A percentile compares a stretch with the other conserved stretches of the same genome.
Evolutionary conservation across 2,113 vertebrate species (phyloP).

Genomic region (Oncorhynchus nerka): DNA sequence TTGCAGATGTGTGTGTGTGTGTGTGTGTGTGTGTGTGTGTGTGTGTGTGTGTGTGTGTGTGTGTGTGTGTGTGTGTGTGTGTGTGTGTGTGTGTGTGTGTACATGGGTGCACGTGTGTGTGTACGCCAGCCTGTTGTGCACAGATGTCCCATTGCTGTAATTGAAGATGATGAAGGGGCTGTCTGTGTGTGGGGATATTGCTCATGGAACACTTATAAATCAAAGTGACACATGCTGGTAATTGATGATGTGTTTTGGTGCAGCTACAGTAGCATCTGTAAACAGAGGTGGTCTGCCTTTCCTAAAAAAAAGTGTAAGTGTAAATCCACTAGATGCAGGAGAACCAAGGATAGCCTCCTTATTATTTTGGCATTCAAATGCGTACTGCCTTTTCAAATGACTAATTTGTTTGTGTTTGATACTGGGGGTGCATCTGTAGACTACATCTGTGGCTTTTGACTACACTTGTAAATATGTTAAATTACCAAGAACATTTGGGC

Average conservation of each 20-base stretch:
- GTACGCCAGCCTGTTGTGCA: constrained; percentile 10
- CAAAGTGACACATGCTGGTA: constrained; percentile 47
- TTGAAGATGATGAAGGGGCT: constrained; percentile 55
- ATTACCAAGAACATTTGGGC: too few species aligned
- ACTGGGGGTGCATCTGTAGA: too few species aligned
- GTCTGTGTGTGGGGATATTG: constrained; percentile 42
- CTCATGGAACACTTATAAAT: constrained; percentile 47
- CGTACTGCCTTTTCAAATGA: too few species aligned
- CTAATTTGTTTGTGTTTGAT: too few species aligned
- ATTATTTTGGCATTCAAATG: too few species aligned
- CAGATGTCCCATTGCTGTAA: constrained; percentile 49
- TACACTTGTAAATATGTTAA: too few species aligned
- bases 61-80: background rate
- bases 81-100: too few species aligned
- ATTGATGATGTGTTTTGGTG: constrained; percentile 34
- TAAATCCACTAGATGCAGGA: background rate
- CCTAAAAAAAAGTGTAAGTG: background rate
- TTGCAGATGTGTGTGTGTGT: too few species aligned
- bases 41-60: constrained; percentile 12
- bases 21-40: too few species aligned
- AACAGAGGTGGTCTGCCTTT: too few species aligned
- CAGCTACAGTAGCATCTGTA: background rate
- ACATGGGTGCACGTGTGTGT: constrained; percentile 14
- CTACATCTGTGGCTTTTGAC: too few species aligned
- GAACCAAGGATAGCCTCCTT: background rate